phyloP scores from a whole-genome alignment of 2,113 vertebrate species.

The Oncorhynchus kisutch region DNA sequence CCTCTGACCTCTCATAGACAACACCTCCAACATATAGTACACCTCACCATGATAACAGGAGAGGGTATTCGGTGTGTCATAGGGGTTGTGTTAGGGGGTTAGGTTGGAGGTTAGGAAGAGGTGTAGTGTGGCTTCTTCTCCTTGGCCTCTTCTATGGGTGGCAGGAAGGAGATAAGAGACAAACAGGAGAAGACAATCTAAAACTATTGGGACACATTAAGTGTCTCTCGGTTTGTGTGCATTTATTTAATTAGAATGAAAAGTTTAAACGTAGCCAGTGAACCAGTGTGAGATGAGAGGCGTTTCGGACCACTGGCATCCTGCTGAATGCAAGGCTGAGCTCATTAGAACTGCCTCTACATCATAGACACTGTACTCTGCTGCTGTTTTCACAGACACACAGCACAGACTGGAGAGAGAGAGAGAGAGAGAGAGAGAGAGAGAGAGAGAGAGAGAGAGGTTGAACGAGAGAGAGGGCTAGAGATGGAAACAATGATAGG shows the following conservation, averaged over 20 bases:
- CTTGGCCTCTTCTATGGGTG: neutral
- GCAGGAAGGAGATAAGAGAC: neutral
- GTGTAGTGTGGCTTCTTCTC: no score
- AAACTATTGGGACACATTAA: no score
- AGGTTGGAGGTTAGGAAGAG: no score
- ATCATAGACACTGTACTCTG: conserved; percentile 47
- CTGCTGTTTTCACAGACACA: conserved; percentile 50
- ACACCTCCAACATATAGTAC: conserved; percentile 27
- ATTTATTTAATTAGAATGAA: no score
- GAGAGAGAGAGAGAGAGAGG: conserved; percentile 46
- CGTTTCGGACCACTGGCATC: conserved; percentile 34
- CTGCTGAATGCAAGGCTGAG: conserved; percentile 64
- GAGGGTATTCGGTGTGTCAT: no score
- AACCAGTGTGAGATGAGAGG: conserved; percentile 16
- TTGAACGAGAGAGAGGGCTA: conserved; percentile 41
- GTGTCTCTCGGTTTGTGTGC: no score
- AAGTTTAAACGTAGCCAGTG: neutral
- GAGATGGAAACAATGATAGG: conserved; percentile 73
- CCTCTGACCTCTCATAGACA: conserved; percentile 57
- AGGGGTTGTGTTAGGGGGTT: no score
- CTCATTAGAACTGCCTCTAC: conserved; percentile 63
- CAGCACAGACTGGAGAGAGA: conserved; percentile 4
- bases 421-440: conserved; percentile 1
- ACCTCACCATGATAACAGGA: no score
- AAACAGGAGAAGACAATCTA: neutral